phyloP scores from a whole-genome alignment of 2,888 invertebrate species.

The Rhodophaea formosa region DNA sequence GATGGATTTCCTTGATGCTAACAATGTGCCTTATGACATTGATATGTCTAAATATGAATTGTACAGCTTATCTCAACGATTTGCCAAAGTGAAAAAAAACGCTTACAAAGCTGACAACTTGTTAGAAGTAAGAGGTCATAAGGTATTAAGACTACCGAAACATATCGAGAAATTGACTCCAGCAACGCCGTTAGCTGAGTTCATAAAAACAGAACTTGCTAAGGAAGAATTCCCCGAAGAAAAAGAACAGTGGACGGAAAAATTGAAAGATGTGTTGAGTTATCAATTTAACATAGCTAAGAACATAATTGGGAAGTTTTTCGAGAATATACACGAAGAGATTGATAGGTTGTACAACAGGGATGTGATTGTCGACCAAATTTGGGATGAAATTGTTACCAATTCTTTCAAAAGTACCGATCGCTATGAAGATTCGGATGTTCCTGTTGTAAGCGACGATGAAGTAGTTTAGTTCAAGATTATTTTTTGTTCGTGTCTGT shows the following conservation, averaged over 20 bases:
- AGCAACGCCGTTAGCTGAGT: background rate
- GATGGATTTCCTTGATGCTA: constrained; percentile 32
- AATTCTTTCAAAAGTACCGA: background rate
- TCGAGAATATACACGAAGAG: background rate
- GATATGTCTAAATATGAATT: constrained; percentile 33
- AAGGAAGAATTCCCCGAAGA: background rate
- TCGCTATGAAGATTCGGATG: constrained; percentile 5
- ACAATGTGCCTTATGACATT: constrained; percentile 29
- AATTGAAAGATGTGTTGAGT: background rate
- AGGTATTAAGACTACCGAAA: constrained; percentile 36
- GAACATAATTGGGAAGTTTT: background rate
- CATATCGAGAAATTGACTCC: constrained; percentile 32
- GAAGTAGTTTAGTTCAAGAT: too few relatives aligned
- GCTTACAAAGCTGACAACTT: constrained; percentile 30
- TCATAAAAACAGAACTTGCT: background rate
- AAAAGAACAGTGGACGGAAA: background rate
- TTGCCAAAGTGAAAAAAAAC: constrained; percentile 28
- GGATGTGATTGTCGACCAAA: constrained; percentile 12
- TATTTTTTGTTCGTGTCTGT: too few relatives aligned
- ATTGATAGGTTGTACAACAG: background rate
- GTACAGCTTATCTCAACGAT: constrained; percentile 34
- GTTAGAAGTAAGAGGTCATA: constrained; percentile 32
- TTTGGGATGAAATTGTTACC: constrained; percentile 10
- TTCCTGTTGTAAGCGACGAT: background rate
- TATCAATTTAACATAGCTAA: background rate